Percentiles rank a stretch among this genome's conserved stretches.
phyloP scores from a whole-genome alignment of 2,797 vertebrate genomes.

The Falco novaeseelandiae region DNA sequence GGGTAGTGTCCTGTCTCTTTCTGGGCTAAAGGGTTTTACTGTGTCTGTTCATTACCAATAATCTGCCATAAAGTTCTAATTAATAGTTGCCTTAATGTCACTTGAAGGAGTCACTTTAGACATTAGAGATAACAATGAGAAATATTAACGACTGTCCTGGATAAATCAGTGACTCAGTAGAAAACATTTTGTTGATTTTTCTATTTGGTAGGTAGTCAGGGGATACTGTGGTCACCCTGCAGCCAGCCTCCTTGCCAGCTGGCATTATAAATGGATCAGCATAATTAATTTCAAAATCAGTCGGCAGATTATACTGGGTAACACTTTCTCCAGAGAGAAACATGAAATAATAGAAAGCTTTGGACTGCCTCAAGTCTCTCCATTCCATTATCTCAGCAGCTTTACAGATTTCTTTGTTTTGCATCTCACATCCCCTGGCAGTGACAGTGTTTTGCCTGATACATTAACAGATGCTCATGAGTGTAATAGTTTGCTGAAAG shows the following conservation, averaged over 20 bases:
- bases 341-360: background rate
- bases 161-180: background rate
- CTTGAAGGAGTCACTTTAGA: background rate
- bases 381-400: background rate
- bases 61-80: background rate
- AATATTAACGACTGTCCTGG: background rate
- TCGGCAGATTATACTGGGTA: background rate
- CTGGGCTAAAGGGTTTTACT: background rate
- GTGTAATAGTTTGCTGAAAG: background rate
- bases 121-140: background rate
- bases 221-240: conserved; percentile 13
- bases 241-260: conserved; percentile 15
- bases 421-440: background rate
- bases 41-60: background rate
- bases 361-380: background rate
- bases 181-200: conserved; percentile 45
- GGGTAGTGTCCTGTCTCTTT: background rate
- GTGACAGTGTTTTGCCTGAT: background rate
- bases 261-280: background rate
- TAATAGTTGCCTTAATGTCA: background rate
- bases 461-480: background rate
- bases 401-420: conserved; percentile 1
- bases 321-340: background rate
- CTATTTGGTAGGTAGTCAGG: conserved; percentile 49
- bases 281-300: conserved; percentile 51